Base-by-base conservation (phyloP, 2,888 invertebrate genomes). In the Hemaris fuciformis region DNA sequence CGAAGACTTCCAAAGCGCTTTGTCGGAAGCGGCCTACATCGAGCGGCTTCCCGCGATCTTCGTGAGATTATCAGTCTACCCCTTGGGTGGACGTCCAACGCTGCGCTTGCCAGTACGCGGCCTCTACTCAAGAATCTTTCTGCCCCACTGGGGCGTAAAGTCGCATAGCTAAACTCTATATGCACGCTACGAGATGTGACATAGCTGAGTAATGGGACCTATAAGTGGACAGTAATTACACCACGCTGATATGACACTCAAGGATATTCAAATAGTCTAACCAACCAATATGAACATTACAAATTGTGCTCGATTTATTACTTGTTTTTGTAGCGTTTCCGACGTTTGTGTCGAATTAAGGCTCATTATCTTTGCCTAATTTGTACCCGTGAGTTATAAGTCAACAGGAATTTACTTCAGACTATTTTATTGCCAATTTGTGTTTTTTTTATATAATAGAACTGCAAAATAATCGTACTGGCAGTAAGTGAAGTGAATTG, bases 221-320 rank as follows among this genome's bases (percentile, higher is more conserved):
- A 61, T 56, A 61, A 61, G 53, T 56, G 56, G 60, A 27, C 41
- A 56, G 41, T 61, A 61, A 60, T 48, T 60, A 42, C 41, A 27
- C 27, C 23, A 56, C 25, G 48, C 25, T 56, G 22, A 42, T 43
- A 41, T n/a, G 31, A 60, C 42, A 22, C 41, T 61, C 56, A 61
- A 61, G 60, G 60, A 61, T 61, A 61, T 42, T 53, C 48, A 53
- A 53, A 61, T 27, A 53, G 53, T 27, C 7, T 42, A 58, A 43
- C 43, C 22, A 43, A 42, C 25, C 10, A 23, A 45, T 45, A 45
- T 53, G 53, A 31, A 53, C 27, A 27, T 27, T 27, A 53, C 48
- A 53, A 53, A 53, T 53, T 31, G 53, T 53, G 2, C 18, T 27
- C 53, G 53, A 53, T 53, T 31, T 53, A 53, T 53, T 53, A 31